These are phyloP conservation scores for Xenops minutus DNA, from an alignment of 2,797 vertebrate genomes.

Conservation along the genomic window DNA sequence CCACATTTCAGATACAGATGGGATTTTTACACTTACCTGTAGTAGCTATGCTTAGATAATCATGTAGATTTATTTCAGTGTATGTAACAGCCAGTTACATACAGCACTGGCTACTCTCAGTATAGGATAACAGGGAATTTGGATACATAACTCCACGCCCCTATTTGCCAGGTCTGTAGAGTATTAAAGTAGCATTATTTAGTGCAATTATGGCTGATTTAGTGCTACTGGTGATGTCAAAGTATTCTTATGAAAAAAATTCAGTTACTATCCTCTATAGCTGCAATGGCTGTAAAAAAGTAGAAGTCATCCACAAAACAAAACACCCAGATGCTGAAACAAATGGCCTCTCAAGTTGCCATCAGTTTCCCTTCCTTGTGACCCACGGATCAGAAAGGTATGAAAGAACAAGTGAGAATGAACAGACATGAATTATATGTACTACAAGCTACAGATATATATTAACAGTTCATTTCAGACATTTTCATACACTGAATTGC, in stretches of 20 bases:
- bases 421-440: background rate
- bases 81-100: background rate
- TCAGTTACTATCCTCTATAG: background rate
- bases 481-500: background rate
- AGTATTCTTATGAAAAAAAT: background rate
- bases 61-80: background rate
- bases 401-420: slow-evolving; percentile 55
- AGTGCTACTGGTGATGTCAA: background rate
- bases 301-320: slow-evolving; percentile 31
- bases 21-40: background rate
- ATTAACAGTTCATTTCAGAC: background rate
- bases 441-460: background rate
- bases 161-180: background rate
- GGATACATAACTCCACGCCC: background rate
- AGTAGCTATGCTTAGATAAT: background rate
- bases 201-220: background rate
- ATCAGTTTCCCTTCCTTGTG: slow-evolving; percentile 34
- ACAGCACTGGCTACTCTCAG: background rate
- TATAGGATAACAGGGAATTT: background rate
- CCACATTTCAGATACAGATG: background rate
- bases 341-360: slow-evolving; percentile 13
- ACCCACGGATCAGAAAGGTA: slow-evolving; percentile 47
- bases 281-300: background rate
- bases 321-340: slow-evolving; percentile 37
- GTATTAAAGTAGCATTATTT: background rate